phyloP scores from a whole-genome alignment of 2,888 invertebrate genomes.

The Mythimna loreyi region DNA sequence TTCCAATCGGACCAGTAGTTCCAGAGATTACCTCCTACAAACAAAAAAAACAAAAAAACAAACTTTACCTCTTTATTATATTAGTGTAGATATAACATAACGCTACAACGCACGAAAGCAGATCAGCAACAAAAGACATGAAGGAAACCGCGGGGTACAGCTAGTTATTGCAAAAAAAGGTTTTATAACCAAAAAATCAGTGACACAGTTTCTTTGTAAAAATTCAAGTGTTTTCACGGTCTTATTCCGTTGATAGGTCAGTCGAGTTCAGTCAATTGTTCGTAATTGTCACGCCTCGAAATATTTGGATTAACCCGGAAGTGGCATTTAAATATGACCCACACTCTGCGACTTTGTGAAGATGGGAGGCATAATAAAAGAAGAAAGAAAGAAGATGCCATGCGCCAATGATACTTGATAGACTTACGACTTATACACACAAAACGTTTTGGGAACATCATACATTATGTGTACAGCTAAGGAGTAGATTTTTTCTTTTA shows the following conservation, averaged over 20 bases:
- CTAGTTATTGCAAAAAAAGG: neutral
- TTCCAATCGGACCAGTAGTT: too few relatives aligned
- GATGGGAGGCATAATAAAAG: neutral
- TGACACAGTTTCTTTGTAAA: slow-evolving; percentile 9
- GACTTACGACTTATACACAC: too few relatives aligned
- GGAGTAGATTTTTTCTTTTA: too few relatives aligned
- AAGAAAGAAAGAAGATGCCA: neutral
- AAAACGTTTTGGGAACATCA: too few relatives aligned
- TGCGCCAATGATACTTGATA: too few relatives aligned
- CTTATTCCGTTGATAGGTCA: slow-evolving; percentile 35
- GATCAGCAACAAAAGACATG: neutral
- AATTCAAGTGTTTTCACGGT: slow-evolving; percentile 26
- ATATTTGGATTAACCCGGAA: slow-evolving; percentile 34
- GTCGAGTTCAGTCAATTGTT: slow-evolving; percentile 44
- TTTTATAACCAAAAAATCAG: neutral
- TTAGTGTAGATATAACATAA: too few relatives aligned
- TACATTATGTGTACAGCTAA: too few relatives aligned
- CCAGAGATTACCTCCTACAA: too few relatives aligned
- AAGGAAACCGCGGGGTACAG: neutral
- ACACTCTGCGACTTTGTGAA: neutral
- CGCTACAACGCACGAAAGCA: too few relatives aligned
- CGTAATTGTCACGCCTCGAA: slow-evolving; percentile 29
- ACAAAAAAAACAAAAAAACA: too few relatives aligned
- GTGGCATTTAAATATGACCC: slow-evolving; percentile 26
- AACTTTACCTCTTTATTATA: too few relatives aligned